Evolutionary conservation across 2,113 vertebrate species (phyloP).

Genomic region (Nyctibius bracteatus): DNA sequence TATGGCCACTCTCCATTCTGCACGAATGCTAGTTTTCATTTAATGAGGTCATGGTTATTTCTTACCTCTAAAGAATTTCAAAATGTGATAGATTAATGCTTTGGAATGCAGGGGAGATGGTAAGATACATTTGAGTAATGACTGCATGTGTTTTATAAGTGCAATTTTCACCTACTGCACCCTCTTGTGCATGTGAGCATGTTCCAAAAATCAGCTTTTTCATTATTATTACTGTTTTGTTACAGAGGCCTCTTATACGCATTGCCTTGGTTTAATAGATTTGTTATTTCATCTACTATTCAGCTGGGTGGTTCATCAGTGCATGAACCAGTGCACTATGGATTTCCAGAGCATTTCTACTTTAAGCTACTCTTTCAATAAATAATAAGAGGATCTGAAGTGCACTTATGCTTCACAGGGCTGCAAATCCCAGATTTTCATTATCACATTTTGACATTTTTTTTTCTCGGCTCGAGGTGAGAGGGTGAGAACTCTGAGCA

Average conservation of each 20-base stretch:
- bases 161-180: neutral
- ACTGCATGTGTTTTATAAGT: neutral
- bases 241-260: neutral
- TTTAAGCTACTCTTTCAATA: slow-evolving; percentile 35
- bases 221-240: neutral
- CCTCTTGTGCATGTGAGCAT: neutral
- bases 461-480: neutral
- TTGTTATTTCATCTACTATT: neutral
- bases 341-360: slow-evolving; percentile 32
- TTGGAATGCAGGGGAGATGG: neutral
- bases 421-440: neutral
- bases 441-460: slow-evolving; percentile 32
- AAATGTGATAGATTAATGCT: neutral
- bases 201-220: neutral
- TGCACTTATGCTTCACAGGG: neutral
- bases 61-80: neutral
- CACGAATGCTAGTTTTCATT: neutral
- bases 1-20: neutral
- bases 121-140: neutral
- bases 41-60: accelerated
- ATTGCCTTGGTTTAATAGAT: neutral
- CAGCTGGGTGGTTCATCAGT: neutral
- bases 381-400: slow-evolving; percentile 20
- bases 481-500: slow-evolving; percentile 10
- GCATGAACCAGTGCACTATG: neutral